A percentile compares a stretch with the other conserved stretches of the same genome.
phyloP scores from a whole-genome alignment of 2,113 vertebrate genomes.

The Ailurus styani region DNA sequence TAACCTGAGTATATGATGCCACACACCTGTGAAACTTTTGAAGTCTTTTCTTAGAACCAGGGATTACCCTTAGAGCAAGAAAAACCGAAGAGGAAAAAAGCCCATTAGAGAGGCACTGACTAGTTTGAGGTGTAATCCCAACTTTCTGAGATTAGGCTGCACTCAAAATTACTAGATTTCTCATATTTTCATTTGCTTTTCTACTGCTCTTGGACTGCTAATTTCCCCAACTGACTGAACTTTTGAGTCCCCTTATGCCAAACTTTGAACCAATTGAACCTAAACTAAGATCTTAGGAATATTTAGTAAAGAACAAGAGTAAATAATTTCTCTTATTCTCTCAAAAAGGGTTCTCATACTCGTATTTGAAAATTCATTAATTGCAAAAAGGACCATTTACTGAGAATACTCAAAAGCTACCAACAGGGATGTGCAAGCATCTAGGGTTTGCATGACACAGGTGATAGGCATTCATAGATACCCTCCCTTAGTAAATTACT shows the following conservation, averaged over 20 bases:
- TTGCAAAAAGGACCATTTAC: background rate
- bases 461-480: background rate
- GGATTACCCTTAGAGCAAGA: background rate
- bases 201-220: background rate
- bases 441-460: background rate
- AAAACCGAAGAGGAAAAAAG: background rate
- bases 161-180: background rate
- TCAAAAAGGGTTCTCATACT: background rate
- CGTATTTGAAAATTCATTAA: background rate
- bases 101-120: background rate
- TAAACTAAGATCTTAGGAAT: background rate
- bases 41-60: background rate
- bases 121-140: background rate
- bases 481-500: background rate
- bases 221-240: background rate
- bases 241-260: background rate
- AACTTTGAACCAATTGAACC: background rate
- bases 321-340: background rate
- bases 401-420: background rate
- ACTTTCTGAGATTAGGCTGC: background rate
- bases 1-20: background rate
- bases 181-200: background rate
- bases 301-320: background rate
- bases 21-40: background rate
- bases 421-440: background rate